Percentiles rank a stretch among this genome's conserved stretches.
These are phyloP conservation scores for Pterocles orientalis DNA, from an alignment of 2,113 vertebrate genomes.

Conservation along the genomic window DNA sequence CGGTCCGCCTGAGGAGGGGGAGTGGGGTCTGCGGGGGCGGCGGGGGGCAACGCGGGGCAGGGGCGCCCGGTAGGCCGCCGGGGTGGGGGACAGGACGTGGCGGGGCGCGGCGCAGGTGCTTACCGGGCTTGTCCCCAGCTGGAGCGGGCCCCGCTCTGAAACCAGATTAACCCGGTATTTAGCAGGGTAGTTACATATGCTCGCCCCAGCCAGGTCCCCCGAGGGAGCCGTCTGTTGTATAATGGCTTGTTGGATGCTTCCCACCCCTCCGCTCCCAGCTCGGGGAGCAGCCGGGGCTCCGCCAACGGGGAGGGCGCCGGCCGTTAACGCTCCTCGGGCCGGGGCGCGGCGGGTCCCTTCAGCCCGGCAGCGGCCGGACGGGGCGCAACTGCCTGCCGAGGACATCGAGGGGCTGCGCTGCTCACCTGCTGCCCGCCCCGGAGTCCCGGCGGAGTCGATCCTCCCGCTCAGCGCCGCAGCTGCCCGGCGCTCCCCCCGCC, in stretches of 20 bases:
- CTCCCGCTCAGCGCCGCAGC: neutral
- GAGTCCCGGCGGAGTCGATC: neutral
- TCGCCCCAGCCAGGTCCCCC: neutral
- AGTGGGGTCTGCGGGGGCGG: neutral
- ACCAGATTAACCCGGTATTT: slow-evolving; percentile 29
- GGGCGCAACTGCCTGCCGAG: neutral
- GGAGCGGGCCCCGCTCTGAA: neutral
- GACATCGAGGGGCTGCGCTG: neutral
- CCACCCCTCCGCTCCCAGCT: neutral
- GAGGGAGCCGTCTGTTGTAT: neutral
- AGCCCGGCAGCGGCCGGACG: neutral
- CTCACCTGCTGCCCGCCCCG: neutral
- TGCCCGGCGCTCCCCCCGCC: neutral
- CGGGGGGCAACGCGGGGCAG: neutral
- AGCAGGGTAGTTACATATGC: slow-evolving; percentile 43
- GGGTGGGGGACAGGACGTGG: neutral
- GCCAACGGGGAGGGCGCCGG: neutral
- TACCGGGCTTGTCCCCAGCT: neutral
- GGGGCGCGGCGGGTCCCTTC: neutral
- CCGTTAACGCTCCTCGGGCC: too few relatives aligned
- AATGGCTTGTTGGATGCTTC: neutral
- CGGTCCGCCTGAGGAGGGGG: neutral
- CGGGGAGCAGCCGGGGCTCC: neutral
- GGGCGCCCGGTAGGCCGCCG: neutral
- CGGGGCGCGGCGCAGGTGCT: neutral